Evolutionary conservation across 2,113 vertebrate species (phyloP), one percentile per base, ranked within the genome.

Genomic region (Hippocampus guttulatus): DNA sequence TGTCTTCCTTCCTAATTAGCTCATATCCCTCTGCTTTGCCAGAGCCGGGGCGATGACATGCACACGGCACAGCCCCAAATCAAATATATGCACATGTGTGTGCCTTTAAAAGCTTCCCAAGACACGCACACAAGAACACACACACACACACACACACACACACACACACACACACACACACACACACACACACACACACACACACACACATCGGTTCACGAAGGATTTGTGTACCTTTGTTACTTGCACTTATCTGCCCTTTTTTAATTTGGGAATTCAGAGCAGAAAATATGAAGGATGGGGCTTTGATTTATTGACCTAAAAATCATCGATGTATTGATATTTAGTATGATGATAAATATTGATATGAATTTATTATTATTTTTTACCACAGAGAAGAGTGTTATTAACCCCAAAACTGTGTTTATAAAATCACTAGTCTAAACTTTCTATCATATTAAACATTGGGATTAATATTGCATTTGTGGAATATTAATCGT

Each of bases 1-100:
- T 78, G 80, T 85, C 85, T 85, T 82, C 74, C 74, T 83, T 77
- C 83, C 84, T 88, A 90, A 91, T 91, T 88, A 89, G 80, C 81
- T 82, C 80, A 72, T 73, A 78, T 84, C 83, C 83, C 84, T 82
- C 85, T 82, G 88, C 67, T 90, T 85, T 86, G 76, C 80, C 83
- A 83, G 85, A 87, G 83, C 86, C 73, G 75, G 71, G 80, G 74
- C 77, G 81, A 80, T 86, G 85, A 85, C 77, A 74, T 67, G 70
- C 73, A 81, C 71, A 71, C 62, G 69, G 86, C 80, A 70, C 75
- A 83, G 82, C 85, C 81, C 74, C 74, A 82, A 77, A 88, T 89
- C 78, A 83, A 86, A 85, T 71, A 78, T 73, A 78, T 77, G 63
- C 51, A 68, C 60, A 61, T 33, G 27, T 61, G 58, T 60, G 58